Evolutionary conservation across 2,797 vertebrate genomes (phyloP).

Genomic region (Etheostoma nigrum): DNA sequence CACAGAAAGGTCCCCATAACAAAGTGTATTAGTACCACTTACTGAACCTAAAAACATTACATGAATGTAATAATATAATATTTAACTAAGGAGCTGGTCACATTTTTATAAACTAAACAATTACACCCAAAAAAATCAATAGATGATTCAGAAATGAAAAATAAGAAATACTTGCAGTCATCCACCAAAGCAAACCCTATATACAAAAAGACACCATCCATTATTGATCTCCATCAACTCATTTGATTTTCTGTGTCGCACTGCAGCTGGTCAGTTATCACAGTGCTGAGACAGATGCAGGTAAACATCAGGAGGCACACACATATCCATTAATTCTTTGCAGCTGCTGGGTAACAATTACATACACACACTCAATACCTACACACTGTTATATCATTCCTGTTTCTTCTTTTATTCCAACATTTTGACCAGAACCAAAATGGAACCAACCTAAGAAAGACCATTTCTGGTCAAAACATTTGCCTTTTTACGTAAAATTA

Average conservation of each 20-base stretch:
- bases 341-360: not conserved
- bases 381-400: not conserved
- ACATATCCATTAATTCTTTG: not conserved
- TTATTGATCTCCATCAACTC: slow-evolving; percentile 12
- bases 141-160: slow-evolving; percentile 3
- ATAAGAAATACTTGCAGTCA: not conserved
- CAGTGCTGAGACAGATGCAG: not conserved
- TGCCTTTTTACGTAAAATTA: not conserved
- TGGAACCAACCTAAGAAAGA: not conserved
- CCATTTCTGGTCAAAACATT: not conserved
- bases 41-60: not conserved
- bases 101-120: not conserved
- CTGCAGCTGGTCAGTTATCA: not conserved
- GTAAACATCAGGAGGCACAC: not conserved
- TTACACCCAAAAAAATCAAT: not conserved
- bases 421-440: not conserved
- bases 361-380: not conserved
- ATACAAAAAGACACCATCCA: not conserved
- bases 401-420: not conserved
- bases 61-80: not conserved
- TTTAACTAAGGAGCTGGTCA: not conserved
- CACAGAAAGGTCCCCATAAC: slow-evolving; percentile 9
- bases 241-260: not conserved
- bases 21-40: not conserved
- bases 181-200: not conserved